Base-by-base conservation (phyloP, 2,113 vertebrate genomes). In the Pachypanchax playfairii region DNA sequence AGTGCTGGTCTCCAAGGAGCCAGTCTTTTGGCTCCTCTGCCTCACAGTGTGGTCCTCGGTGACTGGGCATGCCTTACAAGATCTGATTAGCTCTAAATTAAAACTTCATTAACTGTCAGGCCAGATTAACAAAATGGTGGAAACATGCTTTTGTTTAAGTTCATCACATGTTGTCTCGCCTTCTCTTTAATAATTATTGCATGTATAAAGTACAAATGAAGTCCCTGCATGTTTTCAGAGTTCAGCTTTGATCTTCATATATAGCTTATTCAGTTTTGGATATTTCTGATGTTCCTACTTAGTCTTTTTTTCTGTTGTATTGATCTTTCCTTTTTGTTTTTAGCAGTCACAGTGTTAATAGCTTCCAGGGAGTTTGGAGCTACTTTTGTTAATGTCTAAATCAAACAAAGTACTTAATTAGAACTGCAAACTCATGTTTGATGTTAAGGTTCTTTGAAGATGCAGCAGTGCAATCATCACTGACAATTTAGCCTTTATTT, bases 1-100 rank as follows among this genome's bases (percentile, higher is more conserved):
- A 92, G 79, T 66, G 77, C 26, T 54, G 53, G 65, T 87, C 91
- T 92, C 89, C 3, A 41, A 88, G 89, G 90, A 87, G 59, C 50
- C 76, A 31, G 59, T 80, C 78, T 77, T 85, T 73, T 74, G 81
- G 86, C 70, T 64, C 69, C 44, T 52, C 65, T 78, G 75, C 66
- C 68, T 79, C 67, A 77, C 77, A 26, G 28, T 39, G 42, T 50
- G 53, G 82, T 83, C 75, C 51, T 75, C 80, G 79, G 87, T 77
- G 60, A 90, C 85, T 89, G 85, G 84, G 88, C 90, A 89, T 90
- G 89, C 79, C 70, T 91, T 87, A 92, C 87, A 83, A 80, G 85
- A 92, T 89, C 77, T 91, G 91, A 93, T 92, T 88, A 90, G 90
- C 87, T 90, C 88, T 87, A 90, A 92, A 92, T 92, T 89, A 93